Percentiles rank a stretch among this genome's conserved stretches.
phyloP scores from a whole-genome alignment of 64 coral and sea anemone species.

The Montipora foliosa region DNA sequence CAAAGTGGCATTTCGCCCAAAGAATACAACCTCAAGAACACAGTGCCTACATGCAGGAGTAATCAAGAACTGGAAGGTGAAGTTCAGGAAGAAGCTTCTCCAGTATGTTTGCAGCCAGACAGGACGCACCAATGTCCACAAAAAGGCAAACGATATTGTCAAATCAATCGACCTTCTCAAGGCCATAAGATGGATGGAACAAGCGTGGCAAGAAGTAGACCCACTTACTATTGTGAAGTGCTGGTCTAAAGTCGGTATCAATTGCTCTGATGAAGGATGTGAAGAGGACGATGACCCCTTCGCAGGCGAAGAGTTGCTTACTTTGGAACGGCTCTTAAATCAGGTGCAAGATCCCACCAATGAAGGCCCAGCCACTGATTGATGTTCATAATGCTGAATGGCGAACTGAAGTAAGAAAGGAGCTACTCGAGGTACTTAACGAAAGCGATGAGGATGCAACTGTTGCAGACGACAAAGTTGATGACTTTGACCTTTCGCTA shows the following conservation, averaged over 20 bases:
- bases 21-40: too few relatives aligned
- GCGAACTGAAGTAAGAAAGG: background rate
- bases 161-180: conserved; percentile 12
- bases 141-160: background rate
- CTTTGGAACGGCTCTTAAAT: background rate
- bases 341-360: background rate
- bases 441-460: background rate
- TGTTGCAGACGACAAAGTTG: background rate
- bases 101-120: background rate
- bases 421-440: background rate
- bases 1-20: too few relatives aligned
- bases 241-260: background rate
- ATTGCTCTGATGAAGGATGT: background rate
- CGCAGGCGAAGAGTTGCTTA: background rate
- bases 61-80: conserved; percentile 2
- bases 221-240: conserved; percentile 13
- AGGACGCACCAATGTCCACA: background rate
- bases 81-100: background rate
- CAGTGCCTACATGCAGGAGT: background rate
- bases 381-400: background rate
- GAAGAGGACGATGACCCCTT: background rate
- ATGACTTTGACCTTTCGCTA: background rate
- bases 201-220: conserved; percentile 21
- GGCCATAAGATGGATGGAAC: background rate
- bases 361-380: background rate